Conservation (phyloP, 1,140 invertebrate genomes). For the Teleogryllus occipitalis region DNA sequence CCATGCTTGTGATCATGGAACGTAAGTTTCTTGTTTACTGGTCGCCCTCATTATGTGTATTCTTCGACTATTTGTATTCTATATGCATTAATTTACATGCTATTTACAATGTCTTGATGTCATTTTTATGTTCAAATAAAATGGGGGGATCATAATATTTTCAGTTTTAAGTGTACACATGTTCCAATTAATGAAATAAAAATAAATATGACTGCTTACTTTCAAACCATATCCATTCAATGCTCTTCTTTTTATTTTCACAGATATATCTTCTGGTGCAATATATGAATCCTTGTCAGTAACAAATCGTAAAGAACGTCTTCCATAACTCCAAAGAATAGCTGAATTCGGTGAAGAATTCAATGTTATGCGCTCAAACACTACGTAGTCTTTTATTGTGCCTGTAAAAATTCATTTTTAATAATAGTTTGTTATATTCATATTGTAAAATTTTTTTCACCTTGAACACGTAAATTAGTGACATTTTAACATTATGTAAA, state of each 20-base stretch:
- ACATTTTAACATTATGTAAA: no score
- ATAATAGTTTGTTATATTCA: no score
- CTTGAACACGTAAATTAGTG: no score
- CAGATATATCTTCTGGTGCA: constrained; percentile 58
- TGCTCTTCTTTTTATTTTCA: constrained; percentile 63
- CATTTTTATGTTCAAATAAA: no score
- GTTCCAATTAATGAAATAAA: neutral
- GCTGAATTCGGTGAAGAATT: constrained; percentile 64
- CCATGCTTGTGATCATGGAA: no score
- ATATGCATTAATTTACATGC: no score
- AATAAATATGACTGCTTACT: constrained; percentile 35
- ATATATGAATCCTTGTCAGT: constrained; percentile 44
- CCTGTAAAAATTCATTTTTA: constrained; percentile 35
- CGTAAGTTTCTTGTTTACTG: no score
- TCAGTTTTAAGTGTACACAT: neutral
- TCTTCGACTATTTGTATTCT: no score
- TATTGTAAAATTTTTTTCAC: no score
- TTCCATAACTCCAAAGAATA: constrained; percentile 65
- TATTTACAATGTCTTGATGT: no score
- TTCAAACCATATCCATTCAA: constrained; percentile 66
- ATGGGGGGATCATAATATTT: neutral
- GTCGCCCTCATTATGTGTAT: no score
- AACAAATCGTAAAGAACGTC: constrained; percentile 54
- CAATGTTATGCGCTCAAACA: constrained; percentile 73
- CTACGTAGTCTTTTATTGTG: constrained; percentile 56